These are phyloP conservation scores for Megaceryle alcyon DNA, from an alignment of 2,797 vertebrate genomes.

Conservation along the genomic window DNA sequence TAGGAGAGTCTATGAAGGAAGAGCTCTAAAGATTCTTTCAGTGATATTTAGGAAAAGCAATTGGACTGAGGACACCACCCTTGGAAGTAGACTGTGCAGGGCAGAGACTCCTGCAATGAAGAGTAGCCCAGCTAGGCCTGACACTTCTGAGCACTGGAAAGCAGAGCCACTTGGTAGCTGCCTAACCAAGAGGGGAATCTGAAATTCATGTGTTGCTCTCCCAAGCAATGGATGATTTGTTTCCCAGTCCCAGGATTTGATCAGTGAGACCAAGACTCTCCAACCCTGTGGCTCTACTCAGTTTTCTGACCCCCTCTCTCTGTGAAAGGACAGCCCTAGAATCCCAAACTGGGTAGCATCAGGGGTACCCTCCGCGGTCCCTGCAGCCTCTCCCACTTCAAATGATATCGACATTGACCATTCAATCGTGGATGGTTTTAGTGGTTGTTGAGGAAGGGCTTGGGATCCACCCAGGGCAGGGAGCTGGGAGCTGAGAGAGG, in stretches of 20 bases:
- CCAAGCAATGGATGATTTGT: not conserved
- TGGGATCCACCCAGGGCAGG: not conserved
- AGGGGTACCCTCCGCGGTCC: not conserved
- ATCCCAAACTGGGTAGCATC: not conserved
- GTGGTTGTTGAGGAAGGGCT: not conserved
- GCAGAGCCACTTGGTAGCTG: not conserved
- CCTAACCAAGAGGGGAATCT: not conserved
- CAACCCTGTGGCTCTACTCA: not conserved
- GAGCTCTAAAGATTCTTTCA: not conserved
- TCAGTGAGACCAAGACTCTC: not conserved
- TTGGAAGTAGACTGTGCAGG: not conserved
- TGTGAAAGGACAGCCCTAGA: not conserved
- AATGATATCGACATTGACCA: not conserved
- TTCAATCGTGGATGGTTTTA: not conserved
- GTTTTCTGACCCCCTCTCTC: not conserved
- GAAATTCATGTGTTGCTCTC: not conserved
- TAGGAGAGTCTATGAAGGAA: not conserved
- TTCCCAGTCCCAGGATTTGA: not conserved
- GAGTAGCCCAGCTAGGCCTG: not conserved
- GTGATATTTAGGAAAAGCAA: accelerated
- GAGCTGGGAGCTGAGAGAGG: accelerated
- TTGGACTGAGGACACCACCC: not conserved
- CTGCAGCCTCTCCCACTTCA: not conserved
- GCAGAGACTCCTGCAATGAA: not conserved
- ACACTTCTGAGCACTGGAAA: not conserved